Evolutionary conservation across 1,140 invertebrate genomes (phyloP), one percentile per base, ranked within the genome.

Genomic region (Diorhabda elongata): DNA sequence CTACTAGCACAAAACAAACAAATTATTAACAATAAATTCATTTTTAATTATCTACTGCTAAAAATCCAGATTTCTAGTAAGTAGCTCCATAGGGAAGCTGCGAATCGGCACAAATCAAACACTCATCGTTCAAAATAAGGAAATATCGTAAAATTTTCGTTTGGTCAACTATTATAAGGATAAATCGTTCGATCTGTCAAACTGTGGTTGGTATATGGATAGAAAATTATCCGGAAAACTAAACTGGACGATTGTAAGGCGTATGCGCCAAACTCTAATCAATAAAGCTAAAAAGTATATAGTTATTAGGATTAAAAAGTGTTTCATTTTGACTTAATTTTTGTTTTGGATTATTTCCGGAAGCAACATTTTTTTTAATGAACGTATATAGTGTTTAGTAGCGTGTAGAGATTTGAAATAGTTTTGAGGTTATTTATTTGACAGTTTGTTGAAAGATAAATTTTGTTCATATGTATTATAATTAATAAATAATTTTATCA

Each of bases 221-320:
- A 7, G 5, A 44, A 42, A 45, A 47, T 41, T 9, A n/a, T n/a
- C 5, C 42, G 45, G 42, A 68, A 44, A 45, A 69, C 59, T 68
- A 44, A 56, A 61, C 59, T 75, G 75, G 72, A 7, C 9, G 41
- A 66, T 56, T 66, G 44, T 42, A 11, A 43, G 4, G 67, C 74
- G 70, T 71, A 71, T 47, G 69, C 74, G 74, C 69, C 8, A 42
- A 44, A 42, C 7, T 66, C 44, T 7, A 70, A 76, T 76, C 75
- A 68, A 76, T 76, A 76, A 64, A 76, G 75, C 74, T 71, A 71
- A 73, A 73, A 52, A 65, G 42, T 44, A 42, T 61, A 44, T 42
- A 62, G 42, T n/a, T 52, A 8, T 52, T 52, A 52, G 2, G 6
- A 52, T 52, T 4, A 52, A 26, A 26, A 9, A 61, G 4, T 61